Evolutionary conservation across 2,797 vertebrate genomes (phyloP), one percentile per base, ranked within the genome.

Genomic region (Darevskia mixta): DNA sequence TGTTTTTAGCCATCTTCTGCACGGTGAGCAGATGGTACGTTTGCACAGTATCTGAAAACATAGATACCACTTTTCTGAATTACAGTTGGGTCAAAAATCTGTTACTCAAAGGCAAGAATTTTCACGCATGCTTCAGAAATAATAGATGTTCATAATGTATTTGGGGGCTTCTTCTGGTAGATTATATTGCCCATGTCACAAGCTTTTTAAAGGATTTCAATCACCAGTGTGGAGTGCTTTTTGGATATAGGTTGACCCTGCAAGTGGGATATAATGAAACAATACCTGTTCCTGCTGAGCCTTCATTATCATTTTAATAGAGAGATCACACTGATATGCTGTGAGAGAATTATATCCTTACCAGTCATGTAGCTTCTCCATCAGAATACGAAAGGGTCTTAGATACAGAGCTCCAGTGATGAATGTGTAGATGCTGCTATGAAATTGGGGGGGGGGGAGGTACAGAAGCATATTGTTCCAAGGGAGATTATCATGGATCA

Each of bases 291-390:
- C 2, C 29, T 32, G 0, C 38, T 80, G 38, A 89, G 86, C 83
- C 83, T 72, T 93, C 27, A 84, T 90, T 92, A 88, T 67, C n/a
- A 86, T 90, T 94, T 93, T 89, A 88, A 92, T 69, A 88, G 86
- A 82, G 79, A 61, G 90, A 91, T 83, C 15, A 10, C 32, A 90
- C 67, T 78, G 77, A 93, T 86, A 29, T 35, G 86, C 2, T 5
- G 13, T 81, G 76, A 86, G 15, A 89, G 20, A 88, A 89, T 88
- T 78, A 79, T 73, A 71, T 83, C 85, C 82, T 91, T 64, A 85
- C 78, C 67, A 85, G 77, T 75, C 85, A 72, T 83, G 41, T 89
- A 87, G 69, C 83, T 78, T 93, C 78, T 80, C 92, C 90, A 86
- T 89, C 43, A 66, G 82, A 61, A 69, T 64, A 83, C n/a, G 13